phyloP scores from a whole-genome alignment of 2,797 vertebrate genomes.

The Zalophus californianus region DNA sequence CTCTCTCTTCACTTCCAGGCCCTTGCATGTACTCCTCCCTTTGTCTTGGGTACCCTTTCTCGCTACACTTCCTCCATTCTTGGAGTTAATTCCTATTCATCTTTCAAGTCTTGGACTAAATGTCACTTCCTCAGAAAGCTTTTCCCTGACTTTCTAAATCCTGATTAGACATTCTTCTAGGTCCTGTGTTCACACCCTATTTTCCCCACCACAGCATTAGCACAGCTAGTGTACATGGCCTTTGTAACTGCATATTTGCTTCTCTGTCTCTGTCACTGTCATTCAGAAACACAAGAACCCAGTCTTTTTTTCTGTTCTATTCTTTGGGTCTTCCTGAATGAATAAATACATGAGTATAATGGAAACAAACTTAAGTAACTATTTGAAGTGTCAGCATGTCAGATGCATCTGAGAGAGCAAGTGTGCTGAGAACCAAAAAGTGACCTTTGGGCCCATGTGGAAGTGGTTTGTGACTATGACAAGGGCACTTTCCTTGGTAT shows the following conservation, averaged over 20 bases:
- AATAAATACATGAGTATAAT: neutral
- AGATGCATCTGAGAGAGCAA: neutral
- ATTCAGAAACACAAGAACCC: neutral
- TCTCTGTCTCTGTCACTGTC: neutral
- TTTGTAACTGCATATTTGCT: neutral
- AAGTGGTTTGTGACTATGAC: neutral
- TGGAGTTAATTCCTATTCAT: neutral
- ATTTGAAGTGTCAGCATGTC: neutral
- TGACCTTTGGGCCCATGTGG: neutral
- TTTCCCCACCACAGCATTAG: neutral
- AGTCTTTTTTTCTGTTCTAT: neutral
- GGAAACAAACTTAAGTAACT: neutral
- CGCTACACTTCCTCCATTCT: neutral
- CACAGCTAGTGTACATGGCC: neutral
- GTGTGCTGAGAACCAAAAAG: neutral
- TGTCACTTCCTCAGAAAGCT: neutral
- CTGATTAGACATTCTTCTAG: neutral
- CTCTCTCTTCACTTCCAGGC: neutral
- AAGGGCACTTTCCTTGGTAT: neutral
- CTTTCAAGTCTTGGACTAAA: neutral
- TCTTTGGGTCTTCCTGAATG: neutral
- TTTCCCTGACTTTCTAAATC: neutral
- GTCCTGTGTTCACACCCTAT: neutral
- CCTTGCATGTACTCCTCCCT: neutral
- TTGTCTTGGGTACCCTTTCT: neutral